Percentiles rank a stretch among this genome's conserved stretches.
Conservation (phyloP, 1,140 invertebrate genomes). For the Dolichoris vasculosae region DNA sequence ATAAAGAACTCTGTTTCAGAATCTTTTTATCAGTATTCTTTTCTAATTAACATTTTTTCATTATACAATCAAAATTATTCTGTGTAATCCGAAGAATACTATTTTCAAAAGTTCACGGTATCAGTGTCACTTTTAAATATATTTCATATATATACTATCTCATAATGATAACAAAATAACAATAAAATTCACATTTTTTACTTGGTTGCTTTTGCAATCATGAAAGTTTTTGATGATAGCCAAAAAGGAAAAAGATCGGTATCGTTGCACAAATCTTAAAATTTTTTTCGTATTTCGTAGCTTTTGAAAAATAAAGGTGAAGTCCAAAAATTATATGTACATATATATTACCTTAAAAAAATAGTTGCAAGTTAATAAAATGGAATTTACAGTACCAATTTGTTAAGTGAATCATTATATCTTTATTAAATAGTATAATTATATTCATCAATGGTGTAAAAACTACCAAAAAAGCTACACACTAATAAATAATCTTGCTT, state of each 20-base stretch:
- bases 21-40: neutral
- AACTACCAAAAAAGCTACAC: too few relatives aligned
- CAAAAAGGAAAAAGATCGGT: too few relatives aligned
- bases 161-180: neutral
- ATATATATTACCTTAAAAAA: too few relatives aligned
- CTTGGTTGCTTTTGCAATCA: neutral
- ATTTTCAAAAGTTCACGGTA: neutral
- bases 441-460: too few relatives aligned
- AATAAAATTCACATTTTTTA: neutral
- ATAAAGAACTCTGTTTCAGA: neutral
- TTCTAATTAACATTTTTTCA: neutral
- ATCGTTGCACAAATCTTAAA: too few relatives aligned
- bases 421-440: too few relatives aligned
- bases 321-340: too few relatives aligned
- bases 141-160: neutral
- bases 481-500: too few relatives aligned
- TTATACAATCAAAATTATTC: neutral
- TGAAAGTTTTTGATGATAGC: neutral
- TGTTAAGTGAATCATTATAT: too few relatives aligned
- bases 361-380: too few relatives aligned
- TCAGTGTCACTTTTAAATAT: neutral
- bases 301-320: neutral
- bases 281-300: neutral
- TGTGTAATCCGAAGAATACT: neutral
- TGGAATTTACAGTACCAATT: too few relatives aligned